Evolutionary conservation across 2,113 vertebrate genomes (phyloP).

Genomic region (Centropus unirufus): DNA sequence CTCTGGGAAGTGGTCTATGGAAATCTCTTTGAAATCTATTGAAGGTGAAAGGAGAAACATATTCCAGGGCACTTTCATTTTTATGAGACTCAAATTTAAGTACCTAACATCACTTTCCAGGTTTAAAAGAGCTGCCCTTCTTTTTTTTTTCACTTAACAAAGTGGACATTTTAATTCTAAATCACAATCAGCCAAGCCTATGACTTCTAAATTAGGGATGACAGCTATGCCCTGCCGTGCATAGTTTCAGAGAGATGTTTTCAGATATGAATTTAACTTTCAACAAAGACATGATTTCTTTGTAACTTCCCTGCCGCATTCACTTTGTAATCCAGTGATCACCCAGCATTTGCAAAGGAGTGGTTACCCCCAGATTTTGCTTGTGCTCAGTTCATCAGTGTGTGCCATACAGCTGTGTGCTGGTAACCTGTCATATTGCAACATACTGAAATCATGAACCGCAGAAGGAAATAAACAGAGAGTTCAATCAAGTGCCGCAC

Average conservation of each 20-base stretch:
- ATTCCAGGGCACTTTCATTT: not conserved
- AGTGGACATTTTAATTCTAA: conserved; percentile 18
- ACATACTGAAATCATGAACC: not conserved
- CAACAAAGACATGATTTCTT: conserved; percentile 17
- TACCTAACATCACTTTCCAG: not conserved
- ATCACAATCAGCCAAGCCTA: not conserved
- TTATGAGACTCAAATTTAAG: not conserved
- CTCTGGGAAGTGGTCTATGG: not conserved
- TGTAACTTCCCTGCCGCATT: conserved; percentile 4
- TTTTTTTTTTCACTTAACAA: not conserved
- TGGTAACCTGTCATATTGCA: not conserved
- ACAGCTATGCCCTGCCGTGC: not conserved
- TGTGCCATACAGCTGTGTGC: not conserved
- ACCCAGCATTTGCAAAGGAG: not conserved
- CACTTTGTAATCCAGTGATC: not conserved
- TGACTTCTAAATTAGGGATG: conserved; percentile 8
- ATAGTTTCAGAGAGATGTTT: not conserved
- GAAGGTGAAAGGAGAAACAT: not conserved
- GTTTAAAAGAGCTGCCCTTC: not conserved
- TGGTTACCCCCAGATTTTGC: not conserved
- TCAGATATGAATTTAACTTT: conserved; percentile 9
- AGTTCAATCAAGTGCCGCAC: not conserved
- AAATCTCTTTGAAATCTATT: not conserved
- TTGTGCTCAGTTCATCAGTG: not conserved
- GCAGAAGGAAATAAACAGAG: not conserved